These are phyloP conservation scores for Ophioninae sp. DNA, from an alignment of 2,888 invertebrate species.

Conservation along the genomic window DNA sequence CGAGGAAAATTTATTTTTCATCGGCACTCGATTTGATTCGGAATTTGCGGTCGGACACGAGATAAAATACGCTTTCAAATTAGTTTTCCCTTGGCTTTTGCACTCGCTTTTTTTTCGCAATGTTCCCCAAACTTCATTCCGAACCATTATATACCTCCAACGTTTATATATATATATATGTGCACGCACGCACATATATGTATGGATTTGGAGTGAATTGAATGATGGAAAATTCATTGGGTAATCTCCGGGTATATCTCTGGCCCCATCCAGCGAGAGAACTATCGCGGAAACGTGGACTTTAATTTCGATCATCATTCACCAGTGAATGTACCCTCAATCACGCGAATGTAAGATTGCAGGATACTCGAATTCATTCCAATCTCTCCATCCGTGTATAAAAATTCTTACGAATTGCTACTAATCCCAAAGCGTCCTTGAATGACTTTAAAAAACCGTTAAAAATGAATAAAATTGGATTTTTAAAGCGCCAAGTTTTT, in stretches of 20 bases:
- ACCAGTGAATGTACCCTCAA: conserved; percentile 47
- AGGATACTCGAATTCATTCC: conserved; percentile 10
- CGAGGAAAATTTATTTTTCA: not conserved
- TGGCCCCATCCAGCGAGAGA: conserved; percentile 21
- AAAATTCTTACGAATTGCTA: not conserved
- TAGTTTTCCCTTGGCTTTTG: not conserved
- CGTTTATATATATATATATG: not conserved
- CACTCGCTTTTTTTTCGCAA: not conserved
- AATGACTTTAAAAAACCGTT: not conserved
- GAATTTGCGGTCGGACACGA: conserved; percentile 7
- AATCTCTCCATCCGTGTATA: not conserved
- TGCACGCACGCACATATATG: not conserved
- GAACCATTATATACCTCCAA: not conserved
- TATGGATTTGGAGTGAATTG: conserved; percentile 54
- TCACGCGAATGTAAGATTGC: conserved; percentile 47
- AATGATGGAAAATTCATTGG: conserved; percentile 61
- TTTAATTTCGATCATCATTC: conserved; percentile 63
- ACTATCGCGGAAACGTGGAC: conserved; percentile 35
- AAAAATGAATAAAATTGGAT: not conserved
- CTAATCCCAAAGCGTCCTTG: not conserved
- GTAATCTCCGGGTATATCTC: conserved; percentile 57
- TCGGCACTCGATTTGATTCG: not conserved
- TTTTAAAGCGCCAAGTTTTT: not conserved
- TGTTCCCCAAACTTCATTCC: not conserved
- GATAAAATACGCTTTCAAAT: conserved; percentile 35